Percentiles rank a stretch among this genome's conserved stretches.
phyloP scores from a whole-genome alignment of 1,140 invertebrate genomes.

The Euwallacea similis region DNA sequence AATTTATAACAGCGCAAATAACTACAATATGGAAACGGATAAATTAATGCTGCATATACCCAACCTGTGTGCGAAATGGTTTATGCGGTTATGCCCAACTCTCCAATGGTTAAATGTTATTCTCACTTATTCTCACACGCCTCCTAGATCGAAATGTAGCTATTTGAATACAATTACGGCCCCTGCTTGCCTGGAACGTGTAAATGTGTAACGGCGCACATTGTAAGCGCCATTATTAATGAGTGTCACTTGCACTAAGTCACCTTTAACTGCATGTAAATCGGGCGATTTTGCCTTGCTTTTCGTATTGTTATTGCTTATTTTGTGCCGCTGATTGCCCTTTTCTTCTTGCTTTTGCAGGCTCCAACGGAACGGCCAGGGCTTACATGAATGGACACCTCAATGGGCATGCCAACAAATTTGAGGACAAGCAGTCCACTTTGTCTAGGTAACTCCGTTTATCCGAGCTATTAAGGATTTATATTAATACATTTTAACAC shows the following conservation, averaged over 20 bases:
- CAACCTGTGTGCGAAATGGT: not conserved
- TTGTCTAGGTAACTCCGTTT: constrained; percentile 51
- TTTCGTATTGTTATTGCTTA: too few relatives aligned
- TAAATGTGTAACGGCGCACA: constrained; percentile 34
- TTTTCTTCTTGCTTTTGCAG: constrained; percentile 42
- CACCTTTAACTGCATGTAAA: constrained; percentile 16
- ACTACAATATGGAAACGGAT: constrained; percentile 2
- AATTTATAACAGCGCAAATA: not conserved
- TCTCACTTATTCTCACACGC: constrained; percentile 10
- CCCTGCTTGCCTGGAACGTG: constrained; percentile 16
- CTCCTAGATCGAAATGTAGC: constrained; percentile 16
- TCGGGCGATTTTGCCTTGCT: not conserved
- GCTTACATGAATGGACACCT: constrained; percentile 54
- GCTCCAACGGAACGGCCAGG: constrained; percentile 48
- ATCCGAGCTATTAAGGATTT: constrained; percentile 4
- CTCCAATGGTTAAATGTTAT: not conserved
- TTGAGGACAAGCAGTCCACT: constrained; percentile 55
- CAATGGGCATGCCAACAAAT: constrained; percentile 43
- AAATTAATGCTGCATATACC: not conserved
- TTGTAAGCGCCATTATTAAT: constrained; percentile 31
- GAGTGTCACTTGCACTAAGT: constrained; percentile 26
- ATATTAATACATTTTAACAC: too few relatives aligned
- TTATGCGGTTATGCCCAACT: not conserved
- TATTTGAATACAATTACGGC: constrained; percentile 33
- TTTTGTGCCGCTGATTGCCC: not conserved